Evolutionary conservation across 2,113 vertebrate genomes (phyloP), one percentile per base, ranked within the genome.

Genomic region (Rynchops niger): DNA sequence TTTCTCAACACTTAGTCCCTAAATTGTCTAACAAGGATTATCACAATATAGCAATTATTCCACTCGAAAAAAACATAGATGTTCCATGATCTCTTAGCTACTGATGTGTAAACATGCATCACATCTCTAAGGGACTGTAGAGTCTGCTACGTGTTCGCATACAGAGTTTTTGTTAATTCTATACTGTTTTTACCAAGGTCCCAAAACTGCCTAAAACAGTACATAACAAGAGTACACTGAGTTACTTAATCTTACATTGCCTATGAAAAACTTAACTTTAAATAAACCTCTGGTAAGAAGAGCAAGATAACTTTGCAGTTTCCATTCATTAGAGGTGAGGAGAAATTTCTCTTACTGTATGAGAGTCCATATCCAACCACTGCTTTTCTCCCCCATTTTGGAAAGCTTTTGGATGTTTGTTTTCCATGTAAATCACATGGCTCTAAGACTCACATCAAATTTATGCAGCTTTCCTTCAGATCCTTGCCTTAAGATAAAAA

Each of bases 401-500:
- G 53, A 82, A 79, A 89, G 61, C 56, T 94, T 96, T 91, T 86
- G 81, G 86, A 84, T 87, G 61, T 95, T 85, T 89, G 83, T 40
- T 85, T 97, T 58, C 56, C 72, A 95, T 94, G 89, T 84, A 85
- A 87, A 96, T 87, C 66, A 96, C 87, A 96, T 79, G 70, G 86
- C 15, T 86, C 82, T 80, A 87, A 95, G 82, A 93, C 86, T 86
- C 34, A 43, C 88, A 95, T 52, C 55, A 95, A 94, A 95, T 76
- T 69, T 91, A 93, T 65, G 79, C 86, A 95, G 85, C 66, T 77
- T 90, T 32, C 91, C 93, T 97, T 94, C 91, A 93, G 93, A 70
- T 95, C 66, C 94, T 93, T 91, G 86, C 94, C 66, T 91, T 94
- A 79, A 93, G 94, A 91, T 94, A 97, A 95, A 97, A 95, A 93